Conservation (phyloP, 2,797 vertebrate species). For the Enteromius treurensis region DNA sequence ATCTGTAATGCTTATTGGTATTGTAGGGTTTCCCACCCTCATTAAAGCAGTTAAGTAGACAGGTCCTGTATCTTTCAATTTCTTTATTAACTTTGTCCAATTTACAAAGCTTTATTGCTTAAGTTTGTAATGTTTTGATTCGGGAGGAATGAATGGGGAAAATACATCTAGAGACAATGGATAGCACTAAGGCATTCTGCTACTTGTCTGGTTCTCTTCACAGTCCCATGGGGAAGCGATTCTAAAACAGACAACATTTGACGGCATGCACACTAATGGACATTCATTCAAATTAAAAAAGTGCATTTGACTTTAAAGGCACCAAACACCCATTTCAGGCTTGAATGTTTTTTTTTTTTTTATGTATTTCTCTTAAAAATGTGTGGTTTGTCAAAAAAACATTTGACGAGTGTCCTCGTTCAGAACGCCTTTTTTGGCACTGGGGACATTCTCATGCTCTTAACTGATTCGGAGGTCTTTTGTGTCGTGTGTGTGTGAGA, state of each 20-base stretch:
- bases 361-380: not conserved
- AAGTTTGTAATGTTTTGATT: not conserved
- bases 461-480: not conserved
- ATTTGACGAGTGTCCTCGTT: not conserved
- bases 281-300: not conserved
- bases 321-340: not conserved
- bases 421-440: not conserved
- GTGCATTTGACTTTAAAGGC: not conserved
- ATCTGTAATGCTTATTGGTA: not conserved
- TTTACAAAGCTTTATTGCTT: not conserved
- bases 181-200: not conserved
- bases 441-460: not conserved
- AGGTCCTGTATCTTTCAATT: not conserved
- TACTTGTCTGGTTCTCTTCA: not conserved
- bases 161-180: not conserved
- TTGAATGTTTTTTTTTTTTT: not conserved
- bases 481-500: not conserved
- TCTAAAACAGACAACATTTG: not conserved
- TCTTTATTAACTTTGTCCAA: not conserved
- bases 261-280: not conserved
- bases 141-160: not conserved
- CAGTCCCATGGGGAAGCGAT: not conserved
- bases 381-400: not conserved
- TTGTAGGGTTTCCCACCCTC: not conserved
- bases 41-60: not conserved